These are phyloP conservation scores for Anthoscopus minutus DNA, from an alignment of 2,113 vertebrate genomes.

Conservation along the genomic window DNA sequence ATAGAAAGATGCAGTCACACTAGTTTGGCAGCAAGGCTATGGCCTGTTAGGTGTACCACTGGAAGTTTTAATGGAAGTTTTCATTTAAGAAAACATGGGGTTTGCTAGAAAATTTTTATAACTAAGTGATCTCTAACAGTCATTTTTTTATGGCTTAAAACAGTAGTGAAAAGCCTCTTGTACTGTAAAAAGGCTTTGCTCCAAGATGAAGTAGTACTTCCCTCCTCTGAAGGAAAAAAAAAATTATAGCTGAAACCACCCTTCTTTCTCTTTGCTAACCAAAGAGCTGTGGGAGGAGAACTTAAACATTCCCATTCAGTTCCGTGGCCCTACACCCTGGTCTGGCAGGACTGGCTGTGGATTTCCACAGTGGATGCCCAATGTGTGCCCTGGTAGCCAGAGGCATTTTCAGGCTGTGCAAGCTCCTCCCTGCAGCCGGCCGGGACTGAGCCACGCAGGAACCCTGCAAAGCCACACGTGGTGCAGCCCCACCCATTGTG, in stretches of 20 bases:
- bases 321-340: background rate
- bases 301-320: background rate
- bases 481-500: accelerated
- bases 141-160: background rate
- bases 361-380: background rate
- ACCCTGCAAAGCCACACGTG: accelerated
- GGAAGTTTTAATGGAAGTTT: background rate
- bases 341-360: background rate
- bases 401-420: accelerated
- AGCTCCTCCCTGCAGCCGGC: background rate
- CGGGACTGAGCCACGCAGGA: accelerated
- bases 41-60: background rate
- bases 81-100: background rate
- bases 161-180: background rate
- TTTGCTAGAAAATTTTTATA: background rate
- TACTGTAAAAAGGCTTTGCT: background rate
- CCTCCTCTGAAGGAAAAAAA: background rate
- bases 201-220: background rate
- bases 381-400: accelerated
- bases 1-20: background rate
- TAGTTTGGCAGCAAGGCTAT: background rate
- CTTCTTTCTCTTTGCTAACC: background rate
- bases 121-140: background rate
- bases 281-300: background rate
- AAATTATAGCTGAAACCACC: background rate